Percentiles rank a stretch among this genome's conserved stretches.
Evolutionary conservation across 2,888 invertebrate species (phyloP).

Genomic region (Cerceris rybyensis): DNA sequence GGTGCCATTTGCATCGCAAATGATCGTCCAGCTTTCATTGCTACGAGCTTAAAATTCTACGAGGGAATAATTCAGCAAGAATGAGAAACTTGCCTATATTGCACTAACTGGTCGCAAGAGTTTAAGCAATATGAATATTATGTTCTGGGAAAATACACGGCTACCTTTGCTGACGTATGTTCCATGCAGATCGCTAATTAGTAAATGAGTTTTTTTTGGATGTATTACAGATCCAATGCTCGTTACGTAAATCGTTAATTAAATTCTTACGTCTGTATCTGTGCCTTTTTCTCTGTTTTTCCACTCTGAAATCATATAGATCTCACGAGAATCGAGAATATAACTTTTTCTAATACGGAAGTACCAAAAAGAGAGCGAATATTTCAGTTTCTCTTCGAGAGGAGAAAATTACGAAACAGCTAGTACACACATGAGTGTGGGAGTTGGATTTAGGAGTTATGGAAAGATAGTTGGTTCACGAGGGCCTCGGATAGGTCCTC

Average conservation of each 20-base stretch:
- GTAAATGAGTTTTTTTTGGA: constrained; percentile 22
- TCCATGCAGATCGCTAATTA: constrained; percentile 46
- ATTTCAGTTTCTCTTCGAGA: too few relatives aligned
- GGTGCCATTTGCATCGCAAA: neutral
- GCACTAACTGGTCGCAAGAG: constrained; percentile 1
- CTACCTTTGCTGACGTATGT: neutral
- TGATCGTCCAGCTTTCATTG: neutral
- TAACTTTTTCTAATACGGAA: too few relatives aligned
- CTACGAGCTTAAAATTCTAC: neutral
- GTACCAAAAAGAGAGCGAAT: too few relatives aligned
- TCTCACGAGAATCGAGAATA: too few relatives aligned
- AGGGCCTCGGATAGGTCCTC: too few relatives aligned
- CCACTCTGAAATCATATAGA: too few relatives aligned
- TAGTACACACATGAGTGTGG: too few relatives aligned
- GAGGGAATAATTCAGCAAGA: constrained; percentile 1
- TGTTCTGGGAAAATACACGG: constrained; percentile 42
- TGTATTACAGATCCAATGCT: neutral
- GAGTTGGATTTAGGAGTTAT: too few relatives aligned
- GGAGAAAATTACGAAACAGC: too few relatives aligned
- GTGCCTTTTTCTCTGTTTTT: too few relatives aligned
- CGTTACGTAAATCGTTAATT: constrained; percentile 14
- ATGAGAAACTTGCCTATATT: constrained; percentile 13
- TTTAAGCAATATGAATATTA: constrained; percentile 39
- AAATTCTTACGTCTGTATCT: neutral
- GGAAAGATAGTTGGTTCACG: too few relatives aligned